Conservation (phyloP, 1,140 invertebrate genomes). For the Pantala flavescens region DNA sequence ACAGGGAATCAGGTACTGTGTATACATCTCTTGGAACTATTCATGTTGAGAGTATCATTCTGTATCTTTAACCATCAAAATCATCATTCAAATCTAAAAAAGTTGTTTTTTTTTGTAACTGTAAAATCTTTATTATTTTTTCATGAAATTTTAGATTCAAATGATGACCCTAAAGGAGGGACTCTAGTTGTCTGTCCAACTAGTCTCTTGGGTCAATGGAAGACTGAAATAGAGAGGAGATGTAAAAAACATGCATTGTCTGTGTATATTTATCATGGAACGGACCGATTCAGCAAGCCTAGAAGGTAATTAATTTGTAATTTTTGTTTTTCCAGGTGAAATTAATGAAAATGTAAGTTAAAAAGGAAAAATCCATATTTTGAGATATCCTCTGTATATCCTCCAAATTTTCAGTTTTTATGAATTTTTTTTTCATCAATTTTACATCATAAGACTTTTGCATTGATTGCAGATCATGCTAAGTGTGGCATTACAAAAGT, state of each 20-base stretch:
- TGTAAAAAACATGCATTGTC: conserved; percentile 48
- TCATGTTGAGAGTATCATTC: conserved; percentile 17
- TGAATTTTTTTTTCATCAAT: no score
- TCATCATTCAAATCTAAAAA: no score
- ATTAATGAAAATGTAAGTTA: not conserved
- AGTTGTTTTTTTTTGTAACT: no score
- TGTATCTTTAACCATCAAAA: no score
- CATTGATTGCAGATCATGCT: no score
- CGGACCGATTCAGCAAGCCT: conserved; percentile 52
- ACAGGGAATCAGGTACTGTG: not conserved
- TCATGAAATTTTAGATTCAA: not conserved
- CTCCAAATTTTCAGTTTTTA: no score
- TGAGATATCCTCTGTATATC: no score
- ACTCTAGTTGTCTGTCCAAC: conserved; percentile 87
- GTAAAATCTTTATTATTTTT: not conserved
- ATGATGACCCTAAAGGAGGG: conserved; percentile 40
- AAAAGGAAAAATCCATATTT: no score
- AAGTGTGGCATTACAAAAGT: no score
- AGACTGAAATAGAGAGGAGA: conserved; percentile 60
- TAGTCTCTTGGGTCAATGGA: conserved; percentile 75
- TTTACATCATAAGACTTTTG: no score
- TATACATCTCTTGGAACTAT: not conserved
- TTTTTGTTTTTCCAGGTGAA: not conserved
- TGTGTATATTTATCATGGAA: conserved; percentile 70
- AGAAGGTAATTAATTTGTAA: conserved; percentile 35